These are phyloP conservation scores for Chaunax sp. DNA, from an alignment of 2,797 vertebrate species.

Conservation along the genomic window DNA sequence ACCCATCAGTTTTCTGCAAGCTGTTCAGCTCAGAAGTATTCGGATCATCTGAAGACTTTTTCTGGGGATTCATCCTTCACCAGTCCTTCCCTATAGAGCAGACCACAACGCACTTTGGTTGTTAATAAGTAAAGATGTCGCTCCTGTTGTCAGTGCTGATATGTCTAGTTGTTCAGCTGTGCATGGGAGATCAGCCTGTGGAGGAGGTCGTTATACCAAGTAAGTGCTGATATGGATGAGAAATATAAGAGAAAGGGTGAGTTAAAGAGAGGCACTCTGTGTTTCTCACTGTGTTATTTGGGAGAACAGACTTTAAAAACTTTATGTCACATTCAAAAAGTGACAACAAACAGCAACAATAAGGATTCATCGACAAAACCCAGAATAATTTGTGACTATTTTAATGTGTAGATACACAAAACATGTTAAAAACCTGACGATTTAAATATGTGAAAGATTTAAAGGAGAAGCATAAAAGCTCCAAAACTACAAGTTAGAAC, in stretches of 20 bases:
- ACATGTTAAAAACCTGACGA: too few relatives aligned
- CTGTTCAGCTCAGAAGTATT: not conserved
- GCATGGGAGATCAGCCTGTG: conserved; percentile 49
- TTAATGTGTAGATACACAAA: too few relatives aligned
- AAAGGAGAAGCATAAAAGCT: too few relatives aligned
- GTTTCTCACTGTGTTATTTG: too few relatives aligned
- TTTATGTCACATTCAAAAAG: too few relatives aligned
- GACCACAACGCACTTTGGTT: not conserved
- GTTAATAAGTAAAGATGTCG: conserved; percentile 45
- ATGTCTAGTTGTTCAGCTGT: conserved; percentile 56
- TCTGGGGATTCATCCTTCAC: not conserved
- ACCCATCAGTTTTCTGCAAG: conserved; percentile 11
- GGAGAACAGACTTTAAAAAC: too few relatives aligned
- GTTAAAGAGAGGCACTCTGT: not conserved
- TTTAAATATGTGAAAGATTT: too few relatives aligned
- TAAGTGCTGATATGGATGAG: conserved; percentile 49
- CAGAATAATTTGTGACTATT: too few relatives aligned
- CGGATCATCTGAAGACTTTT: conserved; percentile 6
- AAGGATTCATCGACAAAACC: too few relatives aligned
- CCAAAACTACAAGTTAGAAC: too few relatives aligned
- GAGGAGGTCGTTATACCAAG: conserved; percentile 52
- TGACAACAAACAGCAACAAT: too few relatives aligned
- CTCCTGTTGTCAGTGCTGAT: conserved; percentile 58
- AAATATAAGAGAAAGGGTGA: not conserved
- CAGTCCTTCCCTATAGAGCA: not conserved